Base-by-base conservation (phyloP, 1,140 invertebrate species). In the Sitophilus oryzae region DNA sequence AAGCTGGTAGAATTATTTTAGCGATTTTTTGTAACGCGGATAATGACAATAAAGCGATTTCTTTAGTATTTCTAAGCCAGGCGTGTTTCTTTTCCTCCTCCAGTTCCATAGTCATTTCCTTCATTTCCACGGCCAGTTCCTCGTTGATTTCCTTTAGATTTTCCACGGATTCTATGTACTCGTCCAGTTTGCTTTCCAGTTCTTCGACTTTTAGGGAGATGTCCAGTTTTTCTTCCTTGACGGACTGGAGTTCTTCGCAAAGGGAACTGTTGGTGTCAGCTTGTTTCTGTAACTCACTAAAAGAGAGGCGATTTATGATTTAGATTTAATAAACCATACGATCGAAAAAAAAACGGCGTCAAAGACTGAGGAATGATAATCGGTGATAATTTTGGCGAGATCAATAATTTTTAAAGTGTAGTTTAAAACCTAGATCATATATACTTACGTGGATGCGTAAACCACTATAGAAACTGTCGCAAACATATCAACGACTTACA, bases 111-210 rank as follows among this genome's bases (percentile, higher is more conserved):
- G 71, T 62, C 3, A 69, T 38, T 1, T 64, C 66, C 18, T 65
- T 59, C 4, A 71, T 59, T 21, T 72, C 49, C 11, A 56, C 52
- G 2, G 64, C 61, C 22, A 75, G 64, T 3, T 54, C 49, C 6
- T 56, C 56, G n/a, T 76, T 60, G 36, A 66, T 64, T 11, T 63
- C 41, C 34, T 70, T 58, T n/a, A 74, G 47, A 5, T 71, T 35
- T 48, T 56, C 48, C n/a, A 50, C 61, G 3, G 66, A 37, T 14
- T 50, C 55, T 2, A 67, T 60, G 37, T 74, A 71, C 0, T 57
- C 54, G n/a, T 50, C 59, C 3, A 75, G 40, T 36, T 65, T 62
- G 4, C 59, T 51, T 40, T 71, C 60, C 25, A 73, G 56, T 9
- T 72, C 65, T 48, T 70, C 66, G 0, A 68, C 45, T 56, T 67